Percentiles rank a stretch among this genome's conserved stretches.
Evolutionary conservation across 2,797 vertebrate species (phyloP).

Genomic region (Pseudochirops corinnae): DNA sequence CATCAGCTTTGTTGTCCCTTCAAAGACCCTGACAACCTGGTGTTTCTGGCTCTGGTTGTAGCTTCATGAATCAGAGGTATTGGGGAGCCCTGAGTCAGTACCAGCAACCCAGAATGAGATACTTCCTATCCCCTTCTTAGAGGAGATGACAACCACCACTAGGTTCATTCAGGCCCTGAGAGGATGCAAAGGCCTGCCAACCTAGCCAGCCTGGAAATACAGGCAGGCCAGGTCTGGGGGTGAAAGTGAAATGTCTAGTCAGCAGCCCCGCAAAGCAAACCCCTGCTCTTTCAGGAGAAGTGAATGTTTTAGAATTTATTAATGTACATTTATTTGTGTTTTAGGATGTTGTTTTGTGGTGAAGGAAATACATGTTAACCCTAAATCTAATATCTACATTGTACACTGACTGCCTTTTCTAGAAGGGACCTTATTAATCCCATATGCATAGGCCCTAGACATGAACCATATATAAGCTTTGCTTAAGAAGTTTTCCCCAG

Average conservation of each 20-base stretch:
- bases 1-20: not conserved
- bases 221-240: not conserved
- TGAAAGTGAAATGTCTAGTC: not conserved
- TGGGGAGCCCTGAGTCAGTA: not conserved
- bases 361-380: not conserved
- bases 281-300: not conserved
- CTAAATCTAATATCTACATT: not conserved
- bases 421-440: not conserved
- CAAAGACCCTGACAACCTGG: not conserved
- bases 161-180: not conserved
- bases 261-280: not conserved
- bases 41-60: not conserved
- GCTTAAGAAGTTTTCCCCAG: not conserved
- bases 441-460: not conserved
- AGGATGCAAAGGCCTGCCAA: not conserved
- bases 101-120: not conserved
- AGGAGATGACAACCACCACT: not conserved
- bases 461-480: not conserved
- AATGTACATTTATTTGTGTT: not conserved
- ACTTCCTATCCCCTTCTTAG: not conserved
- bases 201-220: not conserved
- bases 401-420: not conserved
- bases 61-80: not conserved
- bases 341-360: not conserved
- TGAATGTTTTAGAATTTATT: not conserved